A percentile compares a stretch with the other conserved stretches of the same genome.
These are phyloP conservation scores for Anseranas semipalmata DNA, from an alignment of 2,113 vertebrate species.

Conservation along the genomic window DNA sequence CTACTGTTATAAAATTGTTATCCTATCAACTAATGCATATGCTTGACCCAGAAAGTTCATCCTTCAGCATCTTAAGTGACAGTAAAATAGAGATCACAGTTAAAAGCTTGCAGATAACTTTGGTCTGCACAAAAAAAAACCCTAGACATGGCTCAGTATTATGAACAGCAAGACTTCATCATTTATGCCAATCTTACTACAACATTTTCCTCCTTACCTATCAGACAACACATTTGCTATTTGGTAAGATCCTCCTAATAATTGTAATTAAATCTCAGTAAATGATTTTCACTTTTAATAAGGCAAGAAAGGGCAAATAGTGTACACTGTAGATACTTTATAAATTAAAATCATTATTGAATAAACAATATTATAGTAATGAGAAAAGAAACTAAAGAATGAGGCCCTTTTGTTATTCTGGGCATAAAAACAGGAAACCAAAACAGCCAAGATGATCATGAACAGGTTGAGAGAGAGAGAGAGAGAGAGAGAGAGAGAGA, in stretches of 20 bases:
- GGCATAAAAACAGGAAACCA: not conserved
- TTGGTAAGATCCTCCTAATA: not conserved
- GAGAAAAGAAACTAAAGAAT: not conserved
- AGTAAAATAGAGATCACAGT: not conserved
- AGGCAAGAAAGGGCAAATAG: not conserved
- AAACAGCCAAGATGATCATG: not conserved
- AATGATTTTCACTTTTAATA: not conserved
- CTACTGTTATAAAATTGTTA: not conserved
- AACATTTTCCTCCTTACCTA: not conserved
- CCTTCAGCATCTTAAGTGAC: not conserved
- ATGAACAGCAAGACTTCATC: not conserved
- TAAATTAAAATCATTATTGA: not conserved
- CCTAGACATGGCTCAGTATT: accelerated
- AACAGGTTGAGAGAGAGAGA: not conserved
- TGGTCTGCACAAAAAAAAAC: not conserved
- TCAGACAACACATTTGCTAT: not conserved
- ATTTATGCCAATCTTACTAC: not conserved
- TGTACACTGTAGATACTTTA: not conserved
- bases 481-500: not conserved
- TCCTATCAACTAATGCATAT: not conserved
- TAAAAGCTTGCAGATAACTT: not conserved
- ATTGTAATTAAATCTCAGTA: not conserved
- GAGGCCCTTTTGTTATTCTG: not conserved
- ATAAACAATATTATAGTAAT: not conserved
- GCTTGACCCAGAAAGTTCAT: not conserved